A percentile compares a stretch with the other conserved stretches of the same genome.
Conservation (phyloP, 2,888 invertebrate species). For the Nomada lathburiana region DNA sequence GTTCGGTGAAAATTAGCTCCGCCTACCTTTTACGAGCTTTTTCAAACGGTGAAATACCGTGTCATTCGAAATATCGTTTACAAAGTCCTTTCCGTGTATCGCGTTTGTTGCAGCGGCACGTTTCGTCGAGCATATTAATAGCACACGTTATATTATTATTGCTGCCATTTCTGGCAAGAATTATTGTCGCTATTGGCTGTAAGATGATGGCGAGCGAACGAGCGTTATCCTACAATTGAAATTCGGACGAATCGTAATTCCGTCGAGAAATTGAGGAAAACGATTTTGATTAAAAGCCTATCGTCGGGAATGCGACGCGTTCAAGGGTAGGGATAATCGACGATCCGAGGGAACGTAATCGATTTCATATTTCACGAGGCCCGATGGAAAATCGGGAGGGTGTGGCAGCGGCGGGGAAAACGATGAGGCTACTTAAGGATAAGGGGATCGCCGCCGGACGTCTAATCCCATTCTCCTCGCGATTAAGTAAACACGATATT, state of each 20-base stretch:
- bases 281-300: background rate
- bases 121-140: too few relatives aligned
- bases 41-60: background rate
- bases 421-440: slow-evolving; percentile 8
- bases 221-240: too few relatives aligned
- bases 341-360: background rate
- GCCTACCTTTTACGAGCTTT: background rate
- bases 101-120: too few relatives aligned
- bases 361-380: background rate
- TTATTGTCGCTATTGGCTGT: too few relatives aligned
- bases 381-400: slow-evolving; percentile 9
- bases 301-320: background rate
- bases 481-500: slow-evolving; percentile 76
- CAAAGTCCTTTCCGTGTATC: too few relatives aligned
- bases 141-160: too few relatives aligned
- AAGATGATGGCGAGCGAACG: too few relatives aligned
- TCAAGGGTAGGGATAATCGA: background rate
- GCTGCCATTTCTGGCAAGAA: too few relatives aligned
- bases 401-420: slow-evolving; percentile 14
- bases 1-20: background rate
- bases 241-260: background rate
- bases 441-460: slow-evolving; percentile 50
- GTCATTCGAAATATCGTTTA: background rate
- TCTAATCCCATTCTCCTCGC: slow-evolving; percentile 74
- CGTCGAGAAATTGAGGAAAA: background rate